phyloP scores from a whole-genome alignment of 2,888 invertebrate genomes.

The Anoncus sp. region DNA sequence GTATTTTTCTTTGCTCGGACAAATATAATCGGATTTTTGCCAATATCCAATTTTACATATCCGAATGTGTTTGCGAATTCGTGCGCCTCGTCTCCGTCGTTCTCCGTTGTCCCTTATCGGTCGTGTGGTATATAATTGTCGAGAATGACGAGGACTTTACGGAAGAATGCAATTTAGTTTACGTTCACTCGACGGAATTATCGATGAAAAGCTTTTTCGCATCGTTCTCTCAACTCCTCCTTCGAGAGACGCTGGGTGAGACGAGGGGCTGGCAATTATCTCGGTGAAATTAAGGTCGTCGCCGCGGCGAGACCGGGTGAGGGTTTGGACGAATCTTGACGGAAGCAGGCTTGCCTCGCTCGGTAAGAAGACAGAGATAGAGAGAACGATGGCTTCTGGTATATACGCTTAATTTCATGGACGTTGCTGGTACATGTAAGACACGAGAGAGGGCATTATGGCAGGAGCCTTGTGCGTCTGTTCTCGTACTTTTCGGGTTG shows the following conservation, averaged over 20 bases:
- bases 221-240: conserved; percentile 55
- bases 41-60: neutral
- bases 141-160: conserved; percentile 72
- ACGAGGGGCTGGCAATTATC: conserved; percentile 73
- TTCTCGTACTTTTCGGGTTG: conserved; percentile 46
- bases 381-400: conserved; percentile 58
- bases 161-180: conserved; percentile 77
- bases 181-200: conserved; percentile 69
- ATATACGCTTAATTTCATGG: conserved; percentile 78
- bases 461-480: conserved; percentile 57
- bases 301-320: conserved; percentile 39
- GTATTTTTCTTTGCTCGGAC: too few species aligned
- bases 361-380: conserved; percentile 34
- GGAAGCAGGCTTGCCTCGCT: conserved; percentile 49
- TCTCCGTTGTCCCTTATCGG: neutral
- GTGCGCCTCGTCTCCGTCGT: neutral
- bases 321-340: conserved; percentile 60
- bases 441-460: conserved; percentile 59
- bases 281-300: conserved; percentile 75
- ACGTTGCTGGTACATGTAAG: conserved; percentile 69
- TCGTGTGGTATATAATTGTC: conserved; percentile 68
- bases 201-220: conserved; percentile 65
- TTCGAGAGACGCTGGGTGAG: conserved; percentile 48
- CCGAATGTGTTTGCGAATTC: conserved; percentile 17
- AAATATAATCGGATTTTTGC: too few species aligned